These are phyloP conservation scores for Cantharis lateralis DNA, from an alignment of 2,888 invertebrate species.

Conservation along the genomic window DNA sequence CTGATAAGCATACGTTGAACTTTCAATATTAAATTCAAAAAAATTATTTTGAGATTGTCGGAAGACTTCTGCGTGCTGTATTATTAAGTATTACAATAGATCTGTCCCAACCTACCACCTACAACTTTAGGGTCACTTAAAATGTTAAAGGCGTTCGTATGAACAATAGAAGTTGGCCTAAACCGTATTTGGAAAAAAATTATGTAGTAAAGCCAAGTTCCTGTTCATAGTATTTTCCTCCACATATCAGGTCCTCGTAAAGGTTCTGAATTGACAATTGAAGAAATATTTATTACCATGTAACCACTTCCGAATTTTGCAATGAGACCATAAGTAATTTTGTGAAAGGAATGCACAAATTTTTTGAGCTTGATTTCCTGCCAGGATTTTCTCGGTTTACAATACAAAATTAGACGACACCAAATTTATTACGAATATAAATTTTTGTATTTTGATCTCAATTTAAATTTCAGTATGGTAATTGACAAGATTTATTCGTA, in stretches of 20 bases:
- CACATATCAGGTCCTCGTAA: not conserved
- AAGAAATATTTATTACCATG: not conserved
- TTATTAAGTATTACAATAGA: not conserved
- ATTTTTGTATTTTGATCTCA: not conserved
- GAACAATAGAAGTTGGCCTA: not conserved
- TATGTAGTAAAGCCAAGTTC: not conserved
- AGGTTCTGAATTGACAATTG: not conserved
- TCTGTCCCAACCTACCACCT: not conserved
- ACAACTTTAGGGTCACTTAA: not conserved
- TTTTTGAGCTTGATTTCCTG: not conserved
- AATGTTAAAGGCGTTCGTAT: not conserved
- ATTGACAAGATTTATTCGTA: not conserved
- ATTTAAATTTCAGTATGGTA: not conserved
- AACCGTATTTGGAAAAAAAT: slow-evolving; percentile 1
- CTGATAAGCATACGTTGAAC: slow-evolving; percentile 1
- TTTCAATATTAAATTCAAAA: not conserved
- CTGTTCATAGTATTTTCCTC: not conserved
- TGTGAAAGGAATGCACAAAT: not conserved
- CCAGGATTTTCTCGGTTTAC: not conserved
- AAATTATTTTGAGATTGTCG: not conserved
- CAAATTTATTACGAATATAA: not conserved
- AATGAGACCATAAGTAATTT: not conserved
- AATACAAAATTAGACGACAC: not conserved
- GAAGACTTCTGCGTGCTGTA: not conserved
- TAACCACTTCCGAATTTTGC: not conserved